Percentiles rank a stretch among this genome's conserved stretches.
Conservation (phyloP, 2,797 vertebrate species). For the Muraenolepis orangiensis region DNA sequence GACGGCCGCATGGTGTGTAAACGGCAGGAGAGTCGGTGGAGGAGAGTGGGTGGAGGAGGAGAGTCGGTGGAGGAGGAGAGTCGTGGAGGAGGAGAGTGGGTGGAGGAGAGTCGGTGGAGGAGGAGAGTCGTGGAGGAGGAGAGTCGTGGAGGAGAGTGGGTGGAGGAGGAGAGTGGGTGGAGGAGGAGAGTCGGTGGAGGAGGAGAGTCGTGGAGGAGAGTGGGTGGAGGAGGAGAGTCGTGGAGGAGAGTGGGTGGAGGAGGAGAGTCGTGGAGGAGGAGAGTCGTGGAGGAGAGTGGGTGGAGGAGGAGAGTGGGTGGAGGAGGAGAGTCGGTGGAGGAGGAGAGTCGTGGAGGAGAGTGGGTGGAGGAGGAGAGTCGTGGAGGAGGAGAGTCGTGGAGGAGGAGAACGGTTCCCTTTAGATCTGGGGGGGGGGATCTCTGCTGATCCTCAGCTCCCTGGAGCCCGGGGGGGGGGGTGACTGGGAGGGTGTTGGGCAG, state of each 20-base stretch:
- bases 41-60: background rate
- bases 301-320: too few relatives aligned
- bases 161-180: too few relatives aligned
- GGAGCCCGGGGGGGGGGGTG: background rate
- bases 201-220: too few relatives aligned
- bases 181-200: background rate
- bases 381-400: background rate
- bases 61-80: background rate
- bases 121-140: too few relatives aligned
- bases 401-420: background rate
- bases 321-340: background rate
- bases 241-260: background rate
- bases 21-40: background rate
- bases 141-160: background rate
- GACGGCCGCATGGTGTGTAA: background rate
- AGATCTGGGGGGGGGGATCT: conserved; percentile 11
- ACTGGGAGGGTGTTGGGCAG: conserved; percentile 33
- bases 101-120: background rate
- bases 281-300: background rate
- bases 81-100: background rate
- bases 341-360: background rate
- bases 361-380: too few relatives aligned
- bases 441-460: conserved; percentile 22
- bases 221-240: background rate
- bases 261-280: too few relatives aligned